Base-by-base conservation (phyloP, 2,797 vertebrate species). In the Eulemur albifrons region DNA sequence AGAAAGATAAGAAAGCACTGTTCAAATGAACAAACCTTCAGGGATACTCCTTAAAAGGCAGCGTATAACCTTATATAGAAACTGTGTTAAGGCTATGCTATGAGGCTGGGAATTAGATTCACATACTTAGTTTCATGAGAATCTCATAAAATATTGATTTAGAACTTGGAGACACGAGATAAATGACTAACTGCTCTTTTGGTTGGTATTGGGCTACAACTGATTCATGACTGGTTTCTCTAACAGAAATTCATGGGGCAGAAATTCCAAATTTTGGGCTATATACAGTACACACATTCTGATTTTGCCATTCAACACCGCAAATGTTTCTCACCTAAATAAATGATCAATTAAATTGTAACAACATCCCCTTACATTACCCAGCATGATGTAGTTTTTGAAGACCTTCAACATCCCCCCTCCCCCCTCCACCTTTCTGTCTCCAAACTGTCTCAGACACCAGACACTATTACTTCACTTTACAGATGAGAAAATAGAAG, bases 91-190 rank as follows among this genome's bases (percentile, higher is more conserved):
- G 48, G 5, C 40, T 45, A 63, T 67, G 40, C 82, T 54, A 5
- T 13, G 59, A 85, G 69, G 43, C 40, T 76, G 6, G 76, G 20
- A 89, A 77, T 79, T n/a, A 79, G 75, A 30, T 88, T 69, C 90
- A 48, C 43, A 77, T 6, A 38, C 77, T 95, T 85, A 25, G 8
- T 80, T 95, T 76, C 61, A 83, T 45, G 65, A 75, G 38, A 54
- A 82, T 88, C 67, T 92, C 72, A 83, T 76, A 82, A 95, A 95
- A 93, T 91, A 94, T 45, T 90, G 94, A 94, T 89, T 93, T 83
- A 95, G 45, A 90, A 73, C 76, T 85, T 57, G 54, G 43, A 95
- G 85, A 72, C 52, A 79, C 63, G 23, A 85, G 75, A 94, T 89
- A 89, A 96, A 96, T 86, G 89, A 84, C 72, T 48, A 75, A 87